phyloP scores from a whole-genome alignment of 2,797 vertebrate genomes.

The Protonibea diacanthus region DNA sequence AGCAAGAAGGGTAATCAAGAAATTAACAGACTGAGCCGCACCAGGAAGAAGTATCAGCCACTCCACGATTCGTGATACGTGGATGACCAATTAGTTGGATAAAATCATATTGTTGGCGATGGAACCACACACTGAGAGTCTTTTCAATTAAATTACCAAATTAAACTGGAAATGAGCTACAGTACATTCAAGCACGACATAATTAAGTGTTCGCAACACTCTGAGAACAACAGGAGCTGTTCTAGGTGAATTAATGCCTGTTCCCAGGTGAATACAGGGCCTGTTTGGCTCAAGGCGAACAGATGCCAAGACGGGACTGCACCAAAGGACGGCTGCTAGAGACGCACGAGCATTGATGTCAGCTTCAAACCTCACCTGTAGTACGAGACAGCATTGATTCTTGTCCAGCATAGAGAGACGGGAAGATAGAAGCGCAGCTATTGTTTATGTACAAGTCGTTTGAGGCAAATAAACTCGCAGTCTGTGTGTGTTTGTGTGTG shows the following conservation, averaged over 20 bases:
- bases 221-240: slow-evolving; percentile 72
- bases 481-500: slow-evolving; percentile 48
- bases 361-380: slow-evolving; percentile 88
- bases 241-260: slow-evolving; percentile 79
- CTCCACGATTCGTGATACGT: slow-evolving; percentile 31
- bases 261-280: slow-evolving; percentile 80
- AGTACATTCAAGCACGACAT: slow-evolving; percentile 53
- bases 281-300: slow-evolving; percentile 81
- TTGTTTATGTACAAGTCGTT: slow-evolving; percentile 81
- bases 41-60: slow-evolving; percentile 6
- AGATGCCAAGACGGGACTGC: slow-evolving; percentile 83
- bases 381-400: slow-evolving; percentile 81
- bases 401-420: slow-evolving; percentile 72
- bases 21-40: slow-evolving; percentile 4
- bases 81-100: slow-evolving; percentile 50
- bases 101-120: slow-evolving; percentile 26
- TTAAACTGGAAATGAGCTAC: slow-evolving; percentile 61
- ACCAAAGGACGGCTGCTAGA: slow-evolving; percentile 78
- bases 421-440: slow-evolving; percentile 62
- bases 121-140: slow-evolving; percentile 48
- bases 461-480: slow-evolving; percentile 72
- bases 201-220: slow-evolving; percentile 71
- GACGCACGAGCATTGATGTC: slow-evolving; percentile 81
- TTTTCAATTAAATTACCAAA: slow-evolving; percentile 68
- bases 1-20: not conserved